phyloP scores from a whole-genome alignment of 53 echinoderm and acorn worm genomes.

The Actinopyga echinites region DNA sequence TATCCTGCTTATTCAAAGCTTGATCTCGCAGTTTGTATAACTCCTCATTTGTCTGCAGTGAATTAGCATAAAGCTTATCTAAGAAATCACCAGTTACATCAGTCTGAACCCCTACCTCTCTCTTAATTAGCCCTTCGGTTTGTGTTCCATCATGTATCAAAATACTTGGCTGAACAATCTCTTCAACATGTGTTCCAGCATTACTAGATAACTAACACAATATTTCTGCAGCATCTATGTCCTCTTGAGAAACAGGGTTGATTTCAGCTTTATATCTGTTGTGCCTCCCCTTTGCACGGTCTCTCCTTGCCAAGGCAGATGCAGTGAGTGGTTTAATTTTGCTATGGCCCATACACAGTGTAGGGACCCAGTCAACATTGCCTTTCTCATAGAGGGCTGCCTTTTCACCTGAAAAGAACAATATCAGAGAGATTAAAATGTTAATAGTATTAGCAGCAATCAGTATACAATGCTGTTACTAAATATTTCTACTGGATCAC shows the following conservation, averaged over 20 bases:
- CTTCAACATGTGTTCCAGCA: neutral
- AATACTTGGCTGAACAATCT: no score
- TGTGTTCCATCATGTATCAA: neutral
- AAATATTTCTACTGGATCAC: no score
- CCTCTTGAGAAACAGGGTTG: neutral
- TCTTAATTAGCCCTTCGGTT: neutral
- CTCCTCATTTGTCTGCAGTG: slow-evolving; percentile 30
- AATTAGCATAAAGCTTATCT: neutral
- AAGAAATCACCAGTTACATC: neutral
- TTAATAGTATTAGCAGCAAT: no score
- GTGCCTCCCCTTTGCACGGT: slow-evolving; percentile 3
- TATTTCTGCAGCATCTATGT: neutral
- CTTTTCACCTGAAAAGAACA: neutral
- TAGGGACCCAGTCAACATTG: slow-evolving; percentile 34
- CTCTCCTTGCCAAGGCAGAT: neutral
- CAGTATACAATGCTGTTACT: no score
- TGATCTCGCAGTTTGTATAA: slow-evolving; percentile 16
- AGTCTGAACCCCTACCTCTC: neutral
- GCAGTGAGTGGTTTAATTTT: neutral
- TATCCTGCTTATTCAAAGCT: neutral
- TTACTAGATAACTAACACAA: neutral
- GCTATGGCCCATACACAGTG: slow-evolving; percentile 20
- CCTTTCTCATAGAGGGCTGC: neutral
- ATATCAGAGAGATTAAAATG: no score
- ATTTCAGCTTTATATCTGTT: neutral